Evolutionary conservation across 2,113 vertebrate species (phyloP).

Genomic region (Circaetus cinerascens): DNA sequence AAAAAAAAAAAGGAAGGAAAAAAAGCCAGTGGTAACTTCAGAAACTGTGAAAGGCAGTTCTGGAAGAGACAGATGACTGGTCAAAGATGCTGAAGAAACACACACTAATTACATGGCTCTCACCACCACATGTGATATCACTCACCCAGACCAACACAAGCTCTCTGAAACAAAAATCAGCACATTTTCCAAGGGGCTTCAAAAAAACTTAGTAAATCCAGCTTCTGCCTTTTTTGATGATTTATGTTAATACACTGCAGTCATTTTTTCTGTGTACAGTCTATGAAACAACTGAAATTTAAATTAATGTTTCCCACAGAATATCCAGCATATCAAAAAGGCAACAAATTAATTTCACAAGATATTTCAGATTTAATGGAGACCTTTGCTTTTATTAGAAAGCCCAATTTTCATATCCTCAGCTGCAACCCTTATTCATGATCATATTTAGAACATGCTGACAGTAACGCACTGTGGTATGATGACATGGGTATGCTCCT

Average conservation of each 20-base stretch:
- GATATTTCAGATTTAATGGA: neutral
- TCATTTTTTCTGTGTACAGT: neutral
- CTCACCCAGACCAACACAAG: neutral
- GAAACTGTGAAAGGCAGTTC: neutral
- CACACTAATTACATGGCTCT: constrained; percentile 17
- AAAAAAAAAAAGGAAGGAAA: too few species aligned
- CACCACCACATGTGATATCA: constrained; percentile 19
- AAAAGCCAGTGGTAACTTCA: neutral
- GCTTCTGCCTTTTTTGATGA: neutral
- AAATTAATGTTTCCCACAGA: neutral
- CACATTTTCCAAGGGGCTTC: constrained; percentile 33
- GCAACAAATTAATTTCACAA: constrained; percentile 40
- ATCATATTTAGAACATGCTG: neutral
- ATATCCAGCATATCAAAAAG: constrained; percentile 7
- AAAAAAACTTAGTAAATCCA: neutral
- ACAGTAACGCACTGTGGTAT: neutral
- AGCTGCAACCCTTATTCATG: neutral
- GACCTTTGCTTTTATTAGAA: neutral
- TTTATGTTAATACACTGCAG: neutral
- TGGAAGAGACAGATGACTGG: neutral
- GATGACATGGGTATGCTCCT: neutral
- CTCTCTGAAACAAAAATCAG: neutral
- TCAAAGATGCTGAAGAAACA: neutral
- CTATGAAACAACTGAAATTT: neutral
- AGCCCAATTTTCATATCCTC: neutral